Base-by-base conservation (phyloP, 2,888 invertebrate species). In the Dicyrtoma fusca region DNA sequence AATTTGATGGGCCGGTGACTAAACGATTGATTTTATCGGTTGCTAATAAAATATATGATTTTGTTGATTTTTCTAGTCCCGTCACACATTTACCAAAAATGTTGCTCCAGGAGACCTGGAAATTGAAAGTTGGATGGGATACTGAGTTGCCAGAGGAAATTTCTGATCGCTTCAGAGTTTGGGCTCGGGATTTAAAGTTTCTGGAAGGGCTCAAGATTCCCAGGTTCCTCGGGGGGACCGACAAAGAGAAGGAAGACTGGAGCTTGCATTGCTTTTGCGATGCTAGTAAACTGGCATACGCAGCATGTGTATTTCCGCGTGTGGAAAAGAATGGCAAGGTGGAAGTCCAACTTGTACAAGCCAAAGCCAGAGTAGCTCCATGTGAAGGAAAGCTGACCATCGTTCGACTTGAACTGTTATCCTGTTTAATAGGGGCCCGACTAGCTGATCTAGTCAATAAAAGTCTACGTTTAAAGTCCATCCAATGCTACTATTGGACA, bases 251-350 rank as follows among this genome's bases (percentile, higher is more conserved):
- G 4, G n/a, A 49, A 10, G 8, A 65, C 13, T 69, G 77, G 34
- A 71, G 76, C 13, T 49, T 81, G 14, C 82, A 82, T 59, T 75
- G 75, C 0, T 82, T 82, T 72, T 73, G 72, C n/a, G 82, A 83
- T 72, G 81, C 81, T 0, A 80, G 81, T 34, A 64, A 75, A 26
- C 13, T 25, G 0, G 81, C 81, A 0, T 82, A 82, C 49, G 81
- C 81, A 0, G 75, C 82, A 0, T 78, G 72, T 6, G 65, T 81
- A 44, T 81, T 77, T 74, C 47, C 78, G 19, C 71, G 81, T 47
- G 69, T 63, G 1, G 75, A 80, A 64, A 63, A 34, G n/a, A 51
- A 62, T 8, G 63, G 57, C 1, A 69, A 62, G 21, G 72, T 79
- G 1, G 59, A 57, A 14, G 75, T 81, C 3, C 77, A 77, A 51